Evolutionary conservation across 1,140 invertebrate species (phyloP).

Genomic region (Tetramorium simillimum): DNA sequence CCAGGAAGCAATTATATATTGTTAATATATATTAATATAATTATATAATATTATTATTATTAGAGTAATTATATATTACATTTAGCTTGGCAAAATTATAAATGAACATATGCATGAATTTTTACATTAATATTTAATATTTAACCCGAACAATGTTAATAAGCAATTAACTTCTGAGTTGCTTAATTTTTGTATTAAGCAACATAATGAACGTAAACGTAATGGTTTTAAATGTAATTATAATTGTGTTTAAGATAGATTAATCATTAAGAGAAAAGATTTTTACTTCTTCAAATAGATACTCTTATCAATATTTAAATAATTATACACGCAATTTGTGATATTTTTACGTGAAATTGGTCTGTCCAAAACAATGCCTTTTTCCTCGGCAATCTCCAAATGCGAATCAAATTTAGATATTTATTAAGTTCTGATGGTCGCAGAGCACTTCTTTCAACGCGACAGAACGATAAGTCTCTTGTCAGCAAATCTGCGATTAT

Average conservation of each 20-base stretch:
- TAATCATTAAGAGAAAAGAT: neutral
- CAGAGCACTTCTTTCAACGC: neutral
- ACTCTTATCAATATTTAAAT: neutral
- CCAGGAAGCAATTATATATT: neutral
- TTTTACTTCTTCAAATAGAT: neutral
- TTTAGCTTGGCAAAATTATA: too few species aligned
- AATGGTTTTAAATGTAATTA: neutral
- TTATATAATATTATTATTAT: too few species aligned
- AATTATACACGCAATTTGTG: neutral
- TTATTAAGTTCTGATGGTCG: neutral
- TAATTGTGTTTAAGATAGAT: neutral
- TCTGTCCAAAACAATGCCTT: neutral
- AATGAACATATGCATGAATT: too few species aligned
- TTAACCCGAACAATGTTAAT: neutral
- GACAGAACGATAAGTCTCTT: neutral
- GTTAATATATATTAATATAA: too few species aligned
- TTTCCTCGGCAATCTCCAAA: neutral
- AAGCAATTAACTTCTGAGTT: neutral
- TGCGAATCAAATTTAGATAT: neutral
- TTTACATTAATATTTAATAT: neutral
- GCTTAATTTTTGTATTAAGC: neutral
- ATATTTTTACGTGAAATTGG: neutral
- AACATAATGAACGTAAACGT: neutral
- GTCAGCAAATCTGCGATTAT: neutral
- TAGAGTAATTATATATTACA: too few species aligned